phyloP scores from a whole-genome alignment of 2,113 vertebrate genomes.

The Cranoglanis bouderius region DNA sequence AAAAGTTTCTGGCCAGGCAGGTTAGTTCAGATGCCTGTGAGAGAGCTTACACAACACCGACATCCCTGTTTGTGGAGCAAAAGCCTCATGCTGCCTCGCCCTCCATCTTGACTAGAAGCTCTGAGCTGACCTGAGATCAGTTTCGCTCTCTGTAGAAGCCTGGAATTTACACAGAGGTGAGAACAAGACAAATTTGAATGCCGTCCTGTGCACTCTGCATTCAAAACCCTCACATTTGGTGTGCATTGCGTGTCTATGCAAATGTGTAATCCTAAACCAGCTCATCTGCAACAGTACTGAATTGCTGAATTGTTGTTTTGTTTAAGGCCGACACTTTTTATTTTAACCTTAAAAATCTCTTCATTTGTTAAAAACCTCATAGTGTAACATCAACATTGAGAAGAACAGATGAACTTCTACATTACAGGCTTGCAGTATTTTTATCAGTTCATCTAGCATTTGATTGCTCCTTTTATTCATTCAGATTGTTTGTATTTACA shows the following conservation, averaged over 20 bases:
- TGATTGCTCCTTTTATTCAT: neutral
- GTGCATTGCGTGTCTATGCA: neutral
- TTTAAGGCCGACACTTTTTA: neutral
- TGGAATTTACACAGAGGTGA: neutral
- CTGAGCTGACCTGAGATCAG: conserved; percentile 29
- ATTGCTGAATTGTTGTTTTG: neutral
- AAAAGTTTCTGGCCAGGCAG: conserved; percentile 30
- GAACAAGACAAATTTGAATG: conserved; percentile 18
- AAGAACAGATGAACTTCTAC: neutral
- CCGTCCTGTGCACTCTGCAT: neutral
- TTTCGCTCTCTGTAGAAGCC: neutral
- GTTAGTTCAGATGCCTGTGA: conserved; percentile 29
- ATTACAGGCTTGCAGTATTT: neutral
- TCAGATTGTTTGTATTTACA: neutral
- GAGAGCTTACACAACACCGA: conserved; percentile 13
- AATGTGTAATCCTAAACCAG: neutral
- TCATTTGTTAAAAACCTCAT: no score
- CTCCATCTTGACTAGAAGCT: neutral
- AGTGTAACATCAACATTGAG: neutral
- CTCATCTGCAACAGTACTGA: neutral
- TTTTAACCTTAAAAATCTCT: neutral
- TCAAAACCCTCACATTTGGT: neutral
- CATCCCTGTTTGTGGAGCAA: conserved; percentile 37
- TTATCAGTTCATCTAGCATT: neutral
- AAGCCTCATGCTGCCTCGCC: conserved; percentile 3